These are phyloP conservation scores for Liparis tanakae DNA, from an alignment of 2,797 vertebrate genomes.

Conservation along the genomic window DNA sequence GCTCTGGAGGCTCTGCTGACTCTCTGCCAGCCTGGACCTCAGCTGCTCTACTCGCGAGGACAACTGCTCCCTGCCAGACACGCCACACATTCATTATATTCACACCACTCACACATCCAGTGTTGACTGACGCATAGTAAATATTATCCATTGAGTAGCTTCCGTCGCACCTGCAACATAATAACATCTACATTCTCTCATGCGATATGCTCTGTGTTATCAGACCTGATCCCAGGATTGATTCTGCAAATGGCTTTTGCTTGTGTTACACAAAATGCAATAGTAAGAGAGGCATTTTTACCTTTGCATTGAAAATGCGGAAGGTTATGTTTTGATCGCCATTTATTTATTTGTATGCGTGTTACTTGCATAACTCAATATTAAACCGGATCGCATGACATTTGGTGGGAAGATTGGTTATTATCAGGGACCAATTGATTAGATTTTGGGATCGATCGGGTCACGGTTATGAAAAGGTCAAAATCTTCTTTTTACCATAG, in stretches of 20 bases:
- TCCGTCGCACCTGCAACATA: neutral
- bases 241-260: neutral
- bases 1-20: conserved; percentile 88
- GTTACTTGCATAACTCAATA: no score
- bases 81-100: conserved; percentile 19
- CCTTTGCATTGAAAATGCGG: no score
- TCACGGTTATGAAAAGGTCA: no score
- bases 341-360: no score
- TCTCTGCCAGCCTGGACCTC: conserved; percentile 88
- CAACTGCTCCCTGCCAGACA: conserved; percentile 87
- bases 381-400: no score
- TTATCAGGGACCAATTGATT: no score
- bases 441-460: no score
- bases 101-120: neutral
- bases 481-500: no score
- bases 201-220: neutral
- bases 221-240: neutral
- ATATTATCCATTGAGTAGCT: neutral
- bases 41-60: conserved; percentile 89
- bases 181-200: neutral
- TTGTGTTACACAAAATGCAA: neutral
- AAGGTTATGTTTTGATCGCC: no score
- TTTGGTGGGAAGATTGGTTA: no score
- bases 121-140: neutral
- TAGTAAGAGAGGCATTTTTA: neutral